Base-by-base conservation (phyloP, 2,113 vertebrate genomes). In the Eolophus roseicapilla region DNA sequence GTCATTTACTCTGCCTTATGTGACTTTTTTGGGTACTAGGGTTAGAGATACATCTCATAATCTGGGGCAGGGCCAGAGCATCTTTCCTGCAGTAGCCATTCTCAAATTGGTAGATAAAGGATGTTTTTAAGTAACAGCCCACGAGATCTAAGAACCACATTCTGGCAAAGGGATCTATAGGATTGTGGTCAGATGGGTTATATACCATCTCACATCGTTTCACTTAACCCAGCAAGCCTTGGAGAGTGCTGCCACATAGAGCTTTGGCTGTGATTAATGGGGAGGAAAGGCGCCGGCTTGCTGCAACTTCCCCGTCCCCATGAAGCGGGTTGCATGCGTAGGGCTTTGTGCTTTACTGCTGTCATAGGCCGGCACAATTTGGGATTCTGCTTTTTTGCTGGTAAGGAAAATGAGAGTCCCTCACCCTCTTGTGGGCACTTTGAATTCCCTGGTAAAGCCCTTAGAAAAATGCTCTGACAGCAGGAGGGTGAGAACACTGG, bases 371-470 rank as follows among this genome's bases (percentile, higher is more conserved):
- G 5, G 82, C 50, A 73, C 28, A 82, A 69, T 69, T 84, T 60
- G 90, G 88, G 76, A 67, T 57, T 86, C 25, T 17, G 79, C 16
- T 74, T 35, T 73, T 86, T 37, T 24, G 2, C 90, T 76, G 29
- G 9, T 64, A 17, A 87, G 62, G 93, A 94, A 92, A 77, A 95
- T 21, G 29, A 39, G 87, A 60, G 49, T 91, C 82, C 62, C 59
- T 91, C 92, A 94, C 90, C 81, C 84, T 94, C 78, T 92, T 76
- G 78, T 71, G 80, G 69, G 88, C 62, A 23, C 60, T 94, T 78
- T 31, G 86, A 74, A 79, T 81, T 91, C 65, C 79, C 82, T n/a
- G 10, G 49, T 52, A 53, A 12, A 46, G 70, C 68, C 63, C 35
- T 62, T 57, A 27, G n/a, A 70, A 86, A 86, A 88, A 46, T 0